These are phyloP conservation scores for Muntiacus reevesi DNA, from an alignment of 2,113 vertebrate genomes.

Conservation along the genomic window DNA sequence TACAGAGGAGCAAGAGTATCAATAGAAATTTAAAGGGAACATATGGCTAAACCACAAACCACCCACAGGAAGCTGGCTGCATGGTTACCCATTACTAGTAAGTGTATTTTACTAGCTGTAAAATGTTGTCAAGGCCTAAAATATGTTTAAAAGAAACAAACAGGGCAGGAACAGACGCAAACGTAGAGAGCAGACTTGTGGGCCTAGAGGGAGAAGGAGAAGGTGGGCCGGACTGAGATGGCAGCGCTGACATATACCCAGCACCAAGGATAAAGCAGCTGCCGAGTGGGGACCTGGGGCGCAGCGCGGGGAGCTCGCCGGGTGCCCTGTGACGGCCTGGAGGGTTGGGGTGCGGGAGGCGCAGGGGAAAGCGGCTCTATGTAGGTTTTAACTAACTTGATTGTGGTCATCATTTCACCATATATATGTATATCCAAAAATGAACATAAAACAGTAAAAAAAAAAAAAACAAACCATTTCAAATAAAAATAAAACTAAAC, in stretches of 20 bases:
- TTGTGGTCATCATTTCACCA: not conserved
- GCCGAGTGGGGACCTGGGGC: not conserved
- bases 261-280: not conserved
- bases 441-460: not conserved
- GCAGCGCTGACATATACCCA: too few species aligned
- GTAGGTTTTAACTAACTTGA: not conserved
- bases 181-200: not conserved
- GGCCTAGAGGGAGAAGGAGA: not conserved
- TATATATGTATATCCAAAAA: not conserved
- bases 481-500: not conserved
- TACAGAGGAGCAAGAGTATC: not conserved
- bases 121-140: not conserved
- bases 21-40: not conserved
- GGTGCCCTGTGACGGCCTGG: not conserved
- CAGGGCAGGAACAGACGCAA: not conserved
- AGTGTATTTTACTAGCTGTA: not conserved
- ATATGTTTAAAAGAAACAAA: not conserved
- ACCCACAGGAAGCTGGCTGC: not conserved
- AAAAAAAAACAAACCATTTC: not conserved
- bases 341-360: not conserved
- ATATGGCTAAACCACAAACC: not conserved
- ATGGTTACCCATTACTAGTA: not conserved
- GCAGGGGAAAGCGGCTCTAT: not conserved
- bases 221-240: not conserved
- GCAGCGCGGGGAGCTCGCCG: fast-evolving